phyloP scores from a whole-genome alignment of 2,888 invertebrate species.

The Drosophila borealis region DNA sequence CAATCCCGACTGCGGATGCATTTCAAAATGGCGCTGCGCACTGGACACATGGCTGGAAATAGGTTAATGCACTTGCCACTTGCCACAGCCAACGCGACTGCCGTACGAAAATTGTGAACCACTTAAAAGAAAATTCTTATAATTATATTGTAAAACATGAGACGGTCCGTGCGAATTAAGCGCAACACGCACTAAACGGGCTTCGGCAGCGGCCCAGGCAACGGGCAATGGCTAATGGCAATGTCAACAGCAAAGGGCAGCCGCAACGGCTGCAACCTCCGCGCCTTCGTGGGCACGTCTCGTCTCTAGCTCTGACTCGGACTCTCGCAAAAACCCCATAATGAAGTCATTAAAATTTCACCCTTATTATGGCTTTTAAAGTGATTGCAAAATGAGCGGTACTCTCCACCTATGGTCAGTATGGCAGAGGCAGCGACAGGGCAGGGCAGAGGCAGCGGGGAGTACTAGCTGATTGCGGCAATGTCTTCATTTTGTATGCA shows the following conservation, averaged over 20 bases:
- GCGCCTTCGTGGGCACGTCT: not conserved
- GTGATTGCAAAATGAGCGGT: slow-evolving; percentile 79
- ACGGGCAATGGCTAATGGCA: slow-evolving; percentile 40
- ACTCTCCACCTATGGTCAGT: slow-evolving; percentile 30
- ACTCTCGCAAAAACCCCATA: slow-evolving; percentile 35
- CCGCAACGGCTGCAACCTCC: slow-evolving; percentile 17
- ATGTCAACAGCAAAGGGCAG: slow-evolving; percentile 64
- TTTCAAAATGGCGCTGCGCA: slow-evolving; percentile 59
- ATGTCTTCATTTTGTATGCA: slow-evolving; percentile 81
- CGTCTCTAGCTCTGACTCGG: not conserved
- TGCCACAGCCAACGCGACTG: slow-evolving; percentile 30
- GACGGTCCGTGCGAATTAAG: slow-evolving; percentile 58
- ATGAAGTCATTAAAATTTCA: slow-evolving; percentile 82
- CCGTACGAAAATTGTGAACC: slow-evolving; percentile 46
- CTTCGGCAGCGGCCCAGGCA: slow-evolving; percentile 14
- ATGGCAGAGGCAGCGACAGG: not conserved
- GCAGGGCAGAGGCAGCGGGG: not conserved
- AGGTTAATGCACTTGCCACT: slow-evolving; percentile 66
- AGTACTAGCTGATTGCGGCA: slow-evolving; percentile 41
- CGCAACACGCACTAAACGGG: slow-evolving; percentile 50
- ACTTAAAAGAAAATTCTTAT: slow-evolving; percentile 70
- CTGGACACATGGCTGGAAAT: slow-evolving; percentile 45
- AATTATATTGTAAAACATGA: slow-evolving; percentile 69
- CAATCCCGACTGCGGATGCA: slow-evolving; percentile 21
- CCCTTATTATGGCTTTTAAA: slow-evolving; percentile 83